Evolutionary conservation across 1,140 invertebrate species (phyloP).

Genomic region (Drosophila eugracilis): DNA sequence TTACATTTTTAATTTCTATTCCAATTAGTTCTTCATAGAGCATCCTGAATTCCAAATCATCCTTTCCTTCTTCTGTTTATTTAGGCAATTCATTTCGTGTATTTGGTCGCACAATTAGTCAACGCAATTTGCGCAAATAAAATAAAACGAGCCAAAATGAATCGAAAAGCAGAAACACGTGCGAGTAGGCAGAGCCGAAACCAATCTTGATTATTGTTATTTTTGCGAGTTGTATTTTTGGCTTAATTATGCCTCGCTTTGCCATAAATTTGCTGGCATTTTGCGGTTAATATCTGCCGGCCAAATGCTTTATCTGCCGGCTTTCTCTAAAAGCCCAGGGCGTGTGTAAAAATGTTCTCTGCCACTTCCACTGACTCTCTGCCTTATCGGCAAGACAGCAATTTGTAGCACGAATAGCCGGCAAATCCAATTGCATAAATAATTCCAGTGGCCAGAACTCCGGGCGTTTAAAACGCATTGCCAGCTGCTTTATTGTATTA

Average conservation of each 20-base stretch:
- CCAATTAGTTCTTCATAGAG: constrained; percentile 17
- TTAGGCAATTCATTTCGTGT: constrained; percentile 44
- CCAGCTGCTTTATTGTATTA: constrained; percentile 64
- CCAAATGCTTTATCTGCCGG: constrained; percentile 40
- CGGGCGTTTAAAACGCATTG: constrained; percentile 47
- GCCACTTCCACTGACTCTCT: too few relatives aligned
- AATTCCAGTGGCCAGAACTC: constrained; percentile 48
- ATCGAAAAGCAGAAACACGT: constrained; percentile 27
- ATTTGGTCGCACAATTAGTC: constrained; percentile 66
- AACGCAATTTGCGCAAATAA: constrained; percentile 62
- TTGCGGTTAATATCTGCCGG: constrained; percentile 65
- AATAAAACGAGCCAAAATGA: constrained; percentile 36
- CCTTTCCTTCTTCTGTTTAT: constrained; percentile 20
- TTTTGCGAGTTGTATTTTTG: constrained; percentile 53
- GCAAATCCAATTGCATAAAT: constrained; percentile 77
- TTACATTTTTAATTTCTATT: too few relatives aligned
- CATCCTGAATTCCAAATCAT: constrained; percentile 6
- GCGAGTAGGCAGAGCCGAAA: constrained; percentile 15
- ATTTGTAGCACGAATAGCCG: constrained; percentile 57
- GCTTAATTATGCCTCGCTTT: constrained; percentile 67
- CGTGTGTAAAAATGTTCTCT: constrained; percentile 52
- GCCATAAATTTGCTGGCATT: constrained; percentile 63
- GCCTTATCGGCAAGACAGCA: constrained; percentile 68
- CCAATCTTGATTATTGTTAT: constrained; percentile 67
- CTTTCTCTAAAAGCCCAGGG: constrained; percentile 23